Percentiles rank a stretch among this genome's conserved stretches.
Conservation (phyloP, 2,113 vertebrate genomes). For the Sceloporus undulatus region DNA sequence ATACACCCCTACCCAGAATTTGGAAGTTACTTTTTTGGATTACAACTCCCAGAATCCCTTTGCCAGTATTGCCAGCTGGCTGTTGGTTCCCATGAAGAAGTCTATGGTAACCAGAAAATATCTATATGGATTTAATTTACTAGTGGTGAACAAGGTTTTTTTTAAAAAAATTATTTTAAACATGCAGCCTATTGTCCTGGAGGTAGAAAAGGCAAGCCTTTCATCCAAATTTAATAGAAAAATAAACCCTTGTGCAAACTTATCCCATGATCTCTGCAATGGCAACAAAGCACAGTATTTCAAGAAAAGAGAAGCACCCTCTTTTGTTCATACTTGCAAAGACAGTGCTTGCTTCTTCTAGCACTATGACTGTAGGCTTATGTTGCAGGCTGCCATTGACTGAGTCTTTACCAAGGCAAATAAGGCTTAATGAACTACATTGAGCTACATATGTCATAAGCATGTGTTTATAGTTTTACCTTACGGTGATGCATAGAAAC, state of each 20-base stretch:
- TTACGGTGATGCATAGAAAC: no score
- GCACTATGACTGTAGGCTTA: neutral
- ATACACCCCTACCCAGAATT: no score
- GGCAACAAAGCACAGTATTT: conserved; percentile 2
- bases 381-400: conserved; percentile 21
- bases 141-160: no score
- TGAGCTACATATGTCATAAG: no score
- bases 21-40: no score
- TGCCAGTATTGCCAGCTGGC: no score
- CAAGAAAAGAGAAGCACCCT: conserved; percentile 10
- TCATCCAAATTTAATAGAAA: neutral
- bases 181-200: no score
- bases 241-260: neutral
- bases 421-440: neutral
- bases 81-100: neutral
- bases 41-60: no score
- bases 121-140: no score
- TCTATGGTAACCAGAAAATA: no score
- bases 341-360: neutral
- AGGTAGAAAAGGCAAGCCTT: neutral
- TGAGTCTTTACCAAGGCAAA: conserved; percentile 1
- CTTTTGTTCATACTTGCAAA: conserved; percentile 49
- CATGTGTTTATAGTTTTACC: no score
- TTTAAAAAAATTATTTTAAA: no score
- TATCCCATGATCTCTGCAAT: neutral